phyloP scores from a whole-genome alignment of 2,888 invertebrate species.

The Caenorhabditis wallacei region DNA sequence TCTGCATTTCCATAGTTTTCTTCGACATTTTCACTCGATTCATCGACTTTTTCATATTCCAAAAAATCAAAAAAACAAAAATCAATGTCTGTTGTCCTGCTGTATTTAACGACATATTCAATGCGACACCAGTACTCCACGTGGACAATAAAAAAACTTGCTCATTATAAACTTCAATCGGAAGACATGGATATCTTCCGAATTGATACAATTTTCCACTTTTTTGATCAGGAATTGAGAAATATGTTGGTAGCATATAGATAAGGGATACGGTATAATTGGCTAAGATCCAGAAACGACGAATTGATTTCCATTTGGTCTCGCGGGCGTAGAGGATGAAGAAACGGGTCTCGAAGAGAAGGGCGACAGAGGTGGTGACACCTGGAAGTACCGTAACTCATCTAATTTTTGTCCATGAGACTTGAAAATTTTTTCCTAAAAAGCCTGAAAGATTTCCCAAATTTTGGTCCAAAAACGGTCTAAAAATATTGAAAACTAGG shows the following conservation, averaged over 20 bases:
- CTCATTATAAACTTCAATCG: constrained; percentile 32
- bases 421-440: neutral
- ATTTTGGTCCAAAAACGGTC: too few relatives aligned
- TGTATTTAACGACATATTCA: constrained; percentile 14
- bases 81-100: constrained; percentile 18
- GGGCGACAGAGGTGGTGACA: neutral
- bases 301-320: constrained; percentile 19
- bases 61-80: constrained; percentile 30
- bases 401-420: neutral
- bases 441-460: too few relatives aligned
- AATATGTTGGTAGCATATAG: constrained; percentile 22
- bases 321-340: constrained; percentile 44
- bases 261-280: constrained; percentile 6
- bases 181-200: constrained; percentile 34
- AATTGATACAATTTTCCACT: constrained; percentile 32
- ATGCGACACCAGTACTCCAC: constrained; percentile 38
- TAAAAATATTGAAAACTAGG: too few relatives aligned
- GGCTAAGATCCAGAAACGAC: constrained; percentile 25
- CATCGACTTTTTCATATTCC: constrained; percentile 46
- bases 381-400: constrained; percentile 14
- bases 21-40: constrained; percentile 39
- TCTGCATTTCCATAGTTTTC: constrained; percentile 34
- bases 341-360: constrained; percentile 49
- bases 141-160: constrained; percentile 45
- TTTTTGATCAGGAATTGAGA: constrained; percentile 34